A percentile compares a stretch with the other conserved stretches of the same genome.
These are phyloP conservation scores for Protonemura montana DNA, from an alignment of 2,888 invertebrate species.

Conservation along the genomic window DNA sequence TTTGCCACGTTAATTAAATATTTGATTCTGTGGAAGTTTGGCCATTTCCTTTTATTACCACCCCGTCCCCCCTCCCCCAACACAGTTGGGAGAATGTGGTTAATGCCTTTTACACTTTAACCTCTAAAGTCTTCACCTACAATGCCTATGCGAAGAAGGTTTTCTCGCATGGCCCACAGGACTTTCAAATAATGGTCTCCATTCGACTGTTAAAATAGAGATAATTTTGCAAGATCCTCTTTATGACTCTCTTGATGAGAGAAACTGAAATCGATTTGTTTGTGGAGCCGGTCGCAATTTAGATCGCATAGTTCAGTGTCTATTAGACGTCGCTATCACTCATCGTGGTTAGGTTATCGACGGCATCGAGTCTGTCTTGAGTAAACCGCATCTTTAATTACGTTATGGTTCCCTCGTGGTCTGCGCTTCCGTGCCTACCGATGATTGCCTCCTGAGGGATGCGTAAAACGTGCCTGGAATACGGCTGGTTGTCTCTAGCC, in stretches of 20 bases:
- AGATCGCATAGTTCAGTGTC: not conserved
- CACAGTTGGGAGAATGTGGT: not conserved
- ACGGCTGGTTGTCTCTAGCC: not conserved
- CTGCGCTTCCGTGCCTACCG: not conserved
- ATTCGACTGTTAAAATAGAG: not conserved
- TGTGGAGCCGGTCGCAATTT: too few species aligned
- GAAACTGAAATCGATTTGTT: not conserved
- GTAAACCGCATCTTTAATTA: not conserved
- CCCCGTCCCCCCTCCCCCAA: not conserved
- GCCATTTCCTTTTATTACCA: not conserved
- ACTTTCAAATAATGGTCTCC: not conserved
- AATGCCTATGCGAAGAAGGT: not conserved
- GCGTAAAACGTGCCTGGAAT: not conserved
- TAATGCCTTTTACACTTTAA: not conserved
- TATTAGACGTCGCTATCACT: not conserved
- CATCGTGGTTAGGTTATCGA: not conserved
- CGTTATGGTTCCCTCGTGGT: not conserved
- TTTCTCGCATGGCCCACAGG: not conserved
- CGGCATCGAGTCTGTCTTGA: not conserved
- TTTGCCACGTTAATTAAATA: not conserved
- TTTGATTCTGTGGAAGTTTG: not conserved
- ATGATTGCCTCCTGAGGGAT: not conserved
- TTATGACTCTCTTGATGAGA: not conserved
- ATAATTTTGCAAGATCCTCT: not conserved
- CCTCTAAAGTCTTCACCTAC: not conserved